Evolutionary conservation across 2,888 invertebrate species (phyloP).

Genomic region (Drosophila ezoana): DNA sequence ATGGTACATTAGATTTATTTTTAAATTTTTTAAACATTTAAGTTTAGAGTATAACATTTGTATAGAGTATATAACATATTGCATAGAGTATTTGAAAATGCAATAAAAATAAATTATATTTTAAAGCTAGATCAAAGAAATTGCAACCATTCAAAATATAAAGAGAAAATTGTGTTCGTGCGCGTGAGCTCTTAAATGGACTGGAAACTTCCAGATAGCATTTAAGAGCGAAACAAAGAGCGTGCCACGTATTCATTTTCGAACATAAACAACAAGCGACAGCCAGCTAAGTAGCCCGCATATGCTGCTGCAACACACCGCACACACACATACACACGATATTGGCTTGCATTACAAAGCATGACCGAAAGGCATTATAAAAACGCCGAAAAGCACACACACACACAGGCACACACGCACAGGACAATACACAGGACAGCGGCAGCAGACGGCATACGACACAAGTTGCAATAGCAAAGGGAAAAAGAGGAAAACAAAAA

Average conservation of each 20-base stretch:
- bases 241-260: slow-evolving; percentile 48
- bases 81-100: too few species aligned
- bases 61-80: too few species aligned
- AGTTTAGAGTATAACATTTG: too few species aligned
- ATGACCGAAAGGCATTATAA: slow-evolving; percentile 58
- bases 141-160: neutral
- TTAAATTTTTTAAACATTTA: too few species aligned
- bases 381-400: slow-evolving; percentile 50
- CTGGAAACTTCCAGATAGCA: slow-evolving; percentile 57
- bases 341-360: slow-evolving; percentile 57
- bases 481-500: slow-evolving; percentile 4
- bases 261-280: slow-evolving; percentile 60
- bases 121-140: neutral
- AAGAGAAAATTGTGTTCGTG: slow-evolving; percentile 4
- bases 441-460: slow-evolving; percentile 31
- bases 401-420: slow-evolving; percentile 34
- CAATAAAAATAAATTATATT: too few species aligned
- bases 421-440: slow-evolving; percentile 32
- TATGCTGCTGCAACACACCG: slow-evolving; percentile 31
- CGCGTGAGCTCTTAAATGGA: slow-evolving; percentile 19
- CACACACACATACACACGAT: slow-evolving; percentile 10
- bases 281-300: slow-evolving; percentile 45
- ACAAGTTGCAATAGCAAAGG: slow-evolving; percentile 24
- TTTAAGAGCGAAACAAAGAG: slow-evolving; percentile 41
- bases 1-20: too few species aligned